phyloP scores from a whole-genome alignment of 2,888 invertebrate species.

The Xestobium rufovillosum region DNA sequence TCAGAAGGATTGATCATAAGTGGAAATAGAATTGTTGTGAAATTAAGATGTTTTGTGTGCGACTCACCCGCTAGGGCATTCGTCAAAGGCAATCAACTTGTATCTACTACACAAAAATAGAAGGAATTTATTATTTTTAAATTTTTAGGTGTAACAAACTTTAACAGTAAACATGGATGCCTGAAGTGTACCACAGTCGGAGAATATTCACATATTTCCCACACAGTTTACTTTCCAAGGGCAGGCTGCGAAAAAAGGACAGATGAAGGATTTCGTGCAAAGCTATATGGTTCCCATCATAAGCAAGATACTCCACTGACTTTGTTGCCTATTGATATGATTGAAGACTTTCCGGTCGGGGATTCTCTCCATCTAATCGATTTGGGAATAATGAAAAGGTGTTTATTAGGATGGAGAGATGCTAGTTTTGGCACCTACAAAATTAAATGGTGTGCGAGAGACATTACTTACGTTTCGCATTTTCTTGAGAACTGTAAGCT shows the following conservation, averaged over 20 bases:
- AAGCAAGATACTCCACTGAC: slow-evolving; percentile 15
- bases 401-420: slow-evolving; percentile 20
- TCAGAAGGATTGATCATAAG: slow-evolving; percentile 13
- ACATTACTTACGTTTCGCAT: slow-evolving; percentile 15
- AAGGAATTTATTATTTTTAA: slow-evolving; percentile 8
- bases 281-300: slow-evolving; percentile 16
- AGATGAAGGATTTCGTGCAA: slow-evolving; percentile 15
- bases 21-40: slow-evolving; percentile 12
- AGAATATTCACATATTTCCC: slow-evolving; percentile 18
- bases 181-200: slow-evolving; percentile 21
- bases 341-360: slow-evolving; percentile 17
- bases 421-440: slow-evolving; percentile 19
- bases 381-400: slow-evolving; percentile 19
- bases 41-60: slow-evolving; percentile 19
- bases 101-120: not conserved
- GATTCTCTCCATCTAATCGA: slow-evolving; percentile 18
- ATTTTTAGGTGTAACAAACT: slow-evolving; percentile 19
- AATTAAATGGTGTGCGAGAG: slow-evolving; percentile 20
- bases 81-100: slow-evolving; percentile 21
- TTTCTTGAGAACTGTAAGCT: slow-evolving; percentile 19
- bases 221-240: slow-evolving; percentile 15
- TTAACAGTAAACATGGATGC: slow-evolving; percentile 22
- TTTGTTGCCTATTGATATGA: slow-evolving; percentile 16
- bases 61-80: slow-evolving; percentile 22
- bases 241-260: slow-evolving; percentile 12